Base-by-base conservation (phyloP, 2,113 vertebrate species). In the Xiphophorus maculatus region DNA sequence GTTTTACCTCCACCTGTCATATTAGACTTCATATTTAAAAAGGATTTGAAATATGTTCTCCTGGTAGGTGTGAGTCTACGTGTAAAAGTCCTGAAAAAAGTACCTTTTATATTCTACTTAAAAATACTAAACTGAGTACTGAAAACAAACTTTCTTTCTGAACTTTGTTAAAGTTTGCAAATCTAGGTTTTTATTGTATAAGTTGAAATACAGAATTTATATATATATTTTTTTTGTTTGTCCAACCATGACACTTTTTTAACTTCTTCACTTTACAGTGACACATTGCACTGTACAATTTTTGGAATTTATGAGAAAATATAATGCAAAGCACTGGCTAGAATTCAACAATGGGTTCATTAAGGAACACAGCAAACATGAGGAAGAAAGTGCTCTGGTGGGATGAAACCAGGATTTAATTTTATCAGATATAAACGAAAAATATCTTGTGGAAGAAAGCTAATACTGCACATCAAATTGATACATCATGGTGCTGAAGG, bases 1-100 rank as follows among this genome's bases (percentile, higher is more conserved):
- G 63, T 37, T 27, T 66, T 63, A 73, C n/a, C 19, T 17, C 74
- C 64, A 78, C 58, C 64, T 87, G 61, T 69, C 66, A 73, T 68
- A 58, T 81, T 67, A 67, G 76, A 67, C 5, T 33, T 1, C 15
- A 17, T 4, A 22, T 15, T 29, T 69, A 13, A 35, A 61, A 68
- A 22, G 9, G 27, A 33, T 64, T 15, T 30, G 27, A 70, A 64
- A 66, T 17, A 69, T 33, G 15, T 67, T 74, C 28, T 66, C 44
- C 61, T 62, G 35, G 25, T 30, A 28, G 32, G 65, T 33, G 32
- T 17, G 29, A 32, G 58, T 5, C 22, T 25, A 32, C 9, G 11
- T 54, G 29, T 51, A 28, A 58, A 70, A 69, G 29, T 1, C 28
- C 22, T 54, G 19, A 22, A 54, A 54, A 54, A 54, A 22, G 17